Percentiles rank a stretch among this genome's conserved stretches.
Evolutionary conservation across 2,888 invertebrate species (phyloP).

Genomic region (Copidosoma aretas): DNA sequence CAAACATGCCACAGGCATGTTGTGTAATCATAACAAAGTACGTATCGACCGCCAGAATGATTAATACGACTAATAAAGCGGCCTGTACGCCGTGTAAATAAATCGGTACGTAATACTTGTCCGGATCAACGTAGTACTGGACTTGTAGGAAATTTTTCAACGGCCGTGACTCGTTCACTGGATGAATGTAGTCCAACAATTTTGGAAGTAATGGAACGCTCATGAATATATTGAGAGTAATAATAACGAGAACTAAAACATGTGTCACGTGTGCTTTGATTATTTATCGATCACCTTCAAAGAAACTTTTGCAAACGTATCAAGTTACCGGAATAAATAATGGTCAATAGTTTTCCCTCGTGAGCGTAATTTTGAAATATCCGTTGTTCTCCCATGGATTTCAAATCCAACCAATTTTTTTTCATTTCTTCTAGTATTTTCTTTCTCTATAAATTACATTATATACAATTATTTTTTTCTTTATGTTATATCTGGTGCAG

Average conservation of each 20-base stretch:
- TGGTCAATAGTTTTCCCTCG: constrained; percentile 6
- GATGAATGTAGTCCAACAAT: neutral
- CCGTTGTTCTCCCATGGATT: constrained; percentile 3
- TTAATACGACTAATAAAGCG: neutral
- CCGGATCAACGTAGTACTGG: constrained; percentile 20
- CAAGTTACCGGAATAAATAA: neutral
- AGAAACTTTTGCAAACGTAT: neutral
- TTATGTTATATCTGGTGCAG: neutral
- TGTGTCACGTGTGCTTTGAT: neutral
- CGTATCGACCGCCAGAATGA: constrained; percentile 6
- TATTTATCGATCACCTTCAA: neutral
- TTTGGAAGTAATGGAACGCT: constrained; percentile 10
- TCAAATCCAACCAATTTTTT: constrained; percentile 8
- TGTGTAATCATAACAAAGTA: constrained; percentile 24
- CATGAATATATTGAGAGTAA: neutral
- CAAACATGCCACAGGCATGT: constrained; percentile 30
- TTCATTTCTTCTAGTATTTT: constrained; percentile 9
- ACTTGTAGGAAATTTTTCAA: constrained; percentile 22
- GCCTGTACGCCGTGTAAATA: constrained; percentile 26
- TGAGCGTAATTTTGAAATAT: constrained; percentile 7
- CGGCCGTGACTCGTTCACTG: constrained; percentile 16
- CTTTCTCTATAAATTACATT: constrained; percentile 21
- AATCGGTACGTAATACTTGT: constrained; percentile 22
- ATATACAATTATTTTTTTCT: constrained; percentile 26
- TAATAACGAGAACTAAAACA: neutral